Evolutionary conservation across 2,797 vertebrate species (phyloP), one percentile per base, ranked within the genome.

Genomic region (Trachops cirrhosus): DNA sequence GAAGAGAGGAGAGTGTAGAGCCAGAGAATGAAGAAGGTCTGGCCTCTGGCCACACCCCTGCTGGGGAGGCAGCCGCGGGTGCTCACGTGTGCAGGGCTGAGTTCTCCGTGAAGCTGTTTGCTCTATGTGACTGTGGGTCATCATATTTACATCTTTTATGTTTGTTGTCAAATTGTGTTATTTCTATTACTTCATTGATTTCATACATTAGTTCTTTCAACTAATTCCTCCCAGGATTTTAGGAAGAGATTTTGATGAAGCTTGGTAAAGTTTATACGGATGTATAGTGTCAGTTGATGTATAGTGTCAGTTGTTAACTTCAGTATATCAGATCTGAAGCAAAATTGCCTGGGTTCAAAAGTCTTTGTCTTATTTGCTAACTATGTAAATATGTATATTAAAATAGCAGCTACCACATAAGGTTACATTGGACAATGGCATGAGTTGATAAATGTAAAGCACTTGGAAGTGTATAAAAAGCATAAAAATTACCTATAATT

Each of bases 51-150:
- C 19, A 73, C 11, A 32, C 3, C 57, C n/a, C 39, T 37, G 4
- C 2, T 4, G 0, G 24, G 57, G 22, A 26, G 10, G 18, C 2
- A 4, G 22, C 11, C 22, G 46, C 32, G 9, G 11, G 5, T 19
- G 22, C 39, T 50, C 9, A n/a, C 11, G 1, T n/a, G 1, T 22
- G 9, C 3, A 83, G 39, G 19, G 9, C 15, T 50, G 54, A 75
- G 14, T 75, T 57, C 0, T 92, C 9, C 11, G 18, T 2, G 8
- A n/a, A 86, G 3, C 3, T 46, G 82, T 85, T n/a, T 83, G 14
- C 8, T 59, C 79, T 59, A n/a, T 11, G 12, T 86, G 26, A 34
- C 1, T 84, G 12, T 48, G 44, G 29, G 9, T n/a, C 19, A 12
- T 62, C 64, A 12, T 50, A 59, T 21, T 52, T 90, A 3, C 9